phyloP scores from a whole-genome alignment of 1,140 invertebrate species.

The Anastrepha ludens region DNA sequence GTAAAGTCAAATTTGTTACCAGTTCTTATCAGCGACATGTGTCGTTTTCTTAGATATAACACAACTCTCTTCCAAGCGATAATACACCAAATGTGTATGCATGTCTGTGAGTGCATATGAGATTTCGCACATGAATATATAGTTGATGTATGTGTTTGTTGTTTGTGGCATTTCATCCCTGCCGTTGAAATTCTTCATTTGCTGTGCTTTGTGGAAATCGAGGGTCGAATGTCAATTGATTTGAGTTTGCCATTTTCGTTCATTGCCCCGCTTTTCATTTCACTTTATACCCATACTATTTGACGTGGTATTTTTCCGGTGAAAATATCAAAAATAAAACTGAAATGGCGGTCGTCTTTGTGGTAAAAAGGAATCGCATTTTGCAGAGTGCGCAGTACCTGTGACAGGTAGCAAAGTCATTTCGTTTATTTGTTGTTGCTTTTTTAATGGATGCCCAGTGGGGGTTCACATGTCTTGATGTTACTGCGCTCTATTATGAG shows the following conservation, averaged over 20 bases:
- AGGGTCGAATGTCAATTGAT: slow-evolving; percentile 58
- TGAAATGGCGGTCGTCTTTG: slow-evolving; percentile 45
- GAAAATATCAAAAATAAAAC: slow-evolving; percentile 51
- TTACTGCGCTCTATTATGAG: not conserved
- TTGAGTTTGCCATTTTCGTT: slow-evolving; percentile 55
- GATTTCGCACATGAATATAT: not conserved
- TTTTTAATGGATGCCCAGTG: slow-evolving; percentile 3
- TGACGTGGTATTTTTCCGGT: not conserved
- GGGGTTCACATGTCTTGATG: not conserved
- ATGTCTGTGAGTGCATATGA: not conserved
- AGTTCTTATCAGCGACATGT: slow-evolving; percentile 48
- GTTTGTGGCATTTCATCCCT: slow-evolving; percentile 21
- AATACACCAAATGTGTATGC: not conserved
- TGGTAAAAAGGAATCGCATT: slow-evolving; percentile 12
- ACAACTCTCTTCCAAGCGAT: not conserved
- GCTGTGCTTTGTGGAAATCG: not conserved
- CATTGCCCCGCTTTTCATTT: slow-evolving; percentile 16
- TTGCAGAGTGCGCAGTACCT: not conserved
- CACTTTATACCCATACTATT: slow-evolving; percentile 17
- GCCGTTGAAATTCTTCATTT: slow-evolving; percentile 10
- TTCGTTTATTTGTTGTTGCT: slow-evolving; percentile 29
- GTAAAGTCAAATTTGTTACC: slow-evolving; percentile 54
- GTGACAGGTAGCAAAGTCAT: slow-evolving; percentile 39
- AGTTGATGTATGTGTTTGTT: not conserved
- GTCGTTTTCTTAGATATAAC: slow-evolving; percentile 31